Evolutionary conservation across 2,888 invertebrate species (phyloP).

Genomic region (Toxonevra muliebris): DNA sequence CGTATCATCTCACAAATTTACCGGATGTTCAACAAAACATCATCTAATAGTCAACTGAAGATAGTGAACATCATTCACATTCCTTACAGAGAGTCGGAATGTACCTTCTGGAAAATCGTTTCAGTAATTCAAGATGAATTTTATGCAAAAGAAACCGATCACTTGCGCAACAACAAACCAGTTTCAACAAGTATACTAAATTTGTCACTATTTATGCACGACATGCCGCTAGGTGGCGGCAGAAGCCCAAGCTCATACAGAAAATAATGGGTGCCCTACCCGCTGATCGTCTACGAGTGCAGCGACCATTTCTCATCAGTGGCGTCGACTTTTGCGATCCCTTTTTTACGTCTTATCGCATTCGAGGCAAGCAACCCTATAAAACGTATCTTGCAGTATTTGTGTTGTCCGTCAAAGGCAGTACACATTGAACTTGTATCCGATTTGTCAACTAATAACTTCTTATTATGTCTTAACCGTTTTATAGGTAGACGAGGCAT

Average conservation of each 20-base stretch:
- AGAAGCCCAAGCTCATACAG: slow-evolving; percentile 22
- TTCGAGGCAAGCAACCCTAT: slow-evolving; percentile 25
- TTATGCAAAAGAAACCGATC: background rate
- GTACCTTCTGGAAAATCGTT: slow-evolving; percentile 14
- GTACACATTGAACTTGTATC: too few species aligned
- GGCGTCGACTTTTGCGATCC: slow-evolving; percentile 39
- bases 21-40: slow-evolving; percentile 16
- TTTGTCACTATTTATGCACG: slow-evolving; percentile 13
- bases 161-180: background rate
- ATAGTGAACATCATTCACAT: slow-evolving; percentile 5
- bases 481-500: slow-evolving; percentile 14
- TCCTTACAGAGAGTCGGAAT: slow-evolving; percentile 2
- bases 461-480: too few species aligned
- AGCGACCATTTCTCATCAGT: slow-evolving; percentile 35
- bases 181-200: background rate
- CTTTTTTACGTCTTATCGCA: slow-evolving; percentile 9
- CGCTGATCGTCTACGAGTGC: slow-evolving; percentile 27
- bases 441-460: too few species aligned
- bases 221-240: background rate
- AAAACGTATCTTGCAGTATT: slow-evolving; percentile 31
- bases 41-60: background rate
- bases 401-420: slow-evolving; percentile 32
- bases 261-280: slow-evolving; percentile 37
- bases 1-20: slow-evolving; percentile 7
- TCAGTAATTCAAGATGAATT: background rate